Evolutionary conservation across 2,113 vertebrate genomes (phyloP).

Genomic region (Psittacula cyanocephala): DNA sequence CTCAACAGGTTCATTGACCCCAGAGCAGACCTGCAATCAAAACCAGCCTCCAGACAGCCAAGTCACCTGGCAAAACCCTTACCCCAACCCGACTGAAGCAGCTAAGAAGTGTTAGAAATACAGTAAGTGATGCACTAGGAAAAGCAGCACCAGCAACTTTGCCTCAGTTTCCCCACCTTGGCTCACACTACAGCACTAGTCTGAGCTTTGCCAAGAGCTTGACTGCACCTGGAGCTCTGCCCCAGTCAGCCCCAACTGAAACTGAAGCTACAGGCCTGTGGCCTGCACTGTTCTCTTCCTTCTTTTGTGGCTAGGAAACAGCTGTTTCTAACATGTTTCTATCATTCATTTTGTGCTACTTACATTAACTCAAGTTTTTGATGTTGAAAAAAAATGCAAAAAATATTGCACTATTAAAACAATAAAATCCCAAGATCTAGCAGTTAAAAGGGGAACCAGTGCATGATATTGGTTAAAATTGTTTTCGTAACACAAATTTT

Average conservation of each 20-base stretch:
- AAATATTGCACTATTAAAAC: not conserved
- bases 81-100: not conserved
- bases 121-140: not conserved
- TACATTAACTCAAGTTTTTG: not conserved
- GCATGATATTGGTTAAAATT: not conserved
- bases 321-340: not conserved
- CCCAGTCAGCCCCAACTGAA: not conserved
- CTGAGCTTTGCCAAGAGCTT: not conserved
- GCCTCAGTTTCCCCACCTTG: not conserved
- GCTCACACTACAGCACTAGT: not conserved
- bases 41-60: not conserved
- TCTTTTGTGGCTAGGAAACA: not conserved
- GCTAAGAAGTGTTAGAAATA: not conserved
- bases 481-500: not conserved
- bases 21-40: not conserved
- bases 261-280: not conserved
- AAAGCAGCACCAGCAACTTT: not conserved
- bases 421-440: not conserved
- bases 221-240: not conserved
- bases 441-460: not conserved
- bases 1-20: not conserved
- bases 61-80: not conserved
- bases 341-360: not conserved
- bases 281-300: not conserved
- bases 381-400: not conserved